Evolutionary conservation across 2,888 invertebrate species (phyloP).

Genomic region (Caenorhabditis virilis): DNA sequence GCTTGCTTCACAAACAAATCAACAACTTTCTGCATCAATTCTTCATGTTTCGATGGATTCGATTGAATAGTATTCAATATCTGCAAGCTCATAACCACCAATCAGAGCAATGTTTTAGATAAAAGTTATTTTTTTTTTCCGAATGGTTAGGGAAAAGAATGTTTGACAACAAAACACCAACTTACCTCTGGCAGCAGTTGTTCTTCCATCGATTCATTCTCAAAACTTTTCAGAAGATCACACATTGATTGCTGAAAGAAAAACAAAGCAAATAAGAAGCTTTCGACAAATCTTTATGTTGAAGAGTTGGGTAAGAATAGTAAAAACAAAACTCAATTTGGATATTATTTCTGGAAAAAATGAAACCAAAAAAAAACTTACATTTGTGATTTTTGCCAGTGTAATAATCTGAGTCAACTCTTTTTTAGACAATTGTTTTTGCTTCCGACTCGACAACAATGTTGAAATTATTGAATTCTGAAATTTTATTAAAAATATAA

Average conservation of each 20-base stretch:
- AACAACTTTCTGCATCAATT: constrained; percentile 31
- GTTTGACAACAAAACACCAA: constrained; percentile 8
- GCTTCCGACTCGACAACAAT: constrained; percentile 22
- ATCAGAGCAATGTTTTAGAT: not conserved
- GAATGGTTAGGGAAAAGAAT: not conserved
- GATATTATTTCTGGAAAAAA: not conserved
- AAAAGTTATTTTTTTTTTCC: constrained; percentile 13
- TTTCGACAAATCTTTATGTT: no score
- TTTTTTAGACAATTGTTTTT: constrained; percentile 27
- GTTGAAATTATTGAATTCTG: constrained; percentile 35
- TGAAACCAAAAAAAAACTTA: constrained; percentile 7
- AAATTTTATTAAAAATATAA: constrained; percentile 3
- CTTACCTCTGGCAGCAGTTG: constrained; percentile 42
- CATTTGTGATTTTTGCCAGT: constrained; percentile 34
- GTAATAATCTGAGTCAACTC: constrained; percentile 33
- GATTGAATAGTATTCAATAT: constrained; percentile 29
- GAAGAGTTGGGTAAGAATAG: not conserved
- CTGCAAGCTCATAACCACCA: constrained; percentile 8
- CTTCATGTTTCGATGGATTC: constrained; percentile 30
- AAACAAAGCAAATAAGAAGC: no score
- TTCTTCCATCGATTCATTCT: constrained; percentile 36
- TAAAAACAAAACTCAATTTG: not conserved
- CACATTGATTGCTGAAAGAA: constrained; percentile 24
- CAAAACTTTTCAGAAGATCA: constrained; percentile 28
- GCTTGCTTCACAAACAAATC: constrained; percentile 37